Base-by-base conservation (phyloP, 2,797 vertebrate genomes). In the Phylloscopus collybita region DNA sequence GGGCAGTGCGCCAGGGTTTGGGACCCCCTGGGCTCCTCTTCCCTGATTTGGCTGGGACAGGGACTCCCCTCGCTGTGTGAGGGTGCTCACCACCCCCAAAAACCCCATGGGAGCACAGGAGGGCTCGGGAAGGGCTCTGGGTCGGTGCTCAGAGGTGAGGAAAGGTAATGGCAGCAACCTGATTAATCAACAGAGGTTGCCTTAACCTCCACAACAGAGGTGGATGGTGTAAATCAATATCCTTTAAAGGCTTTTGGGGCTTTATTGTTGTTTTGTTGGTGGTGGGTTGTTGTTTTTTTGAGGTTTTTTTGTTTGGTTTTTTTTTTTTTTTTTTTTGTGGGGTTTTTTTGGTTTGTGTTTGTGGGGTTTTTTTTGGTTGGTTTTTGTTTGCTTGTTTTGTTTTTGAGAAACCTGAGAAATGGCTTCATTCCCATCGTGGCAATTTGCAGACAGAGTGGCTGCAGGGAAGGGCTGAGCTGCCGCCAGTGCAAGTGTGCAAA, bases 1-100 rank as follows among this genome's bases (percentile, higher is more conserved):
- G 42, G 69, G 40, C 12, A 4, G 2, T 0, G 78, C 1, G 4
- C 45, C 60, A 6, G 85, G 57, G 49, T 45, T 62, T 2, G 19
- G 49, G 53, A 6, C 59, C 10, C 21, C 20, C 36, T 10, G 40
- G 40, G n/a, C 22, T 60, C 13, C 32, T 20, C 8, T 71, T 60
- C 32, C 25, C 51, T 1, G 3, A 8, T 27, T 29, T 53, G 5
- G 4, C 34, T 0, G 0, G 45, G 34, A 4, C 27, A 61, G 60
- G 56, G 60, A 6, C 8, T 75, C 51, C 34, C 26, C 22, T 76
- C 0, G 1, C 47, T 0, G 27, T 16, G 29, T 0, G 10, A 16
- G 50, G 67, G 15, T n/a, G 49, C 71, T 62, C 29, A 29, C 3
- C 64, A 8, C 25, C 45, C 26, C 70, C 3, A 0, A 57, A 80